Percentiles rank a stretch among this genome's conserved stretches.
Evolutionary conservation across 2,888 invertebrate genomes (phyloP).

Genomic region (Microctonus hyperodae): DNA sequence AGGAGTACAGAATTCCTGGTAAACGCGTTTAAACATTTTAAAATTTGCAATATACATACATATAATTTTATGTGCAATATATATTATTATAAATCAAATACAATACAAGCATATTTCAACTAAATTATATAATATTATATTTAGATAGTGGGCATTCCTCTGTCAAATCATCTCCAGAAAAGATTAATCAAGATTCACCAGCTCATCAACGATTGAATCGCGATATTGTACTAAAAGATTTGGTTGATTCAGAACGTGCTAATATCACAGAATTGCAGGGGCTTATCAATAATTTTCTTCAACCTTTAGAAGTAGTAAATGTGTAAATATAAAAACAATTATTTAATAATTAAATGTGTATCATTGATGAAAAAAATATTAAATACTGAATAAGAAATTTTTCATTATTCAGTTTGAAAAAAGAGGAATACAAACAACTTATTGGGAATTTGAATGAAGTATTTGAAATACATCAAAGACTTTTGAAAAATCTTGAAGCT

Average conservation of each 20-base stretch:
- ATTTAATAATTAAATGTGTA: not conserved
- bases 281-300: constrained; percentile 83
- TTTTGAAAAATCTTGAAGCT: constrained; percentile 82
- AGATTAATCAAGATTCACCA: constrained; percentile 64
- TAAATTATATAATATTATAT: not conserved
- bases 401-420: constrained; percentile 72
- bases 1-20: constrained; percentile 80
- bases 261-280: constrained; percentile 91
- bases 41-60: not conserved
- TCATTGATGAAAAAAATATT: not conserved
- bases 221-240: constrained; percentile 85
- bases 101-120: constrained; percentile 8
- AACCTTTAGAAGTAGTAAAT: constrained; percentile 84
- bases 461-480: constrained; percentile 82
- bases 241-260: constrained; percentile 90
- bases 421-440: constrained; percentile 86
- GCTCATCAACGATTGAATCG: constrained; percentile 75
- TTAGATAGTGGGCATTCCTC: constrained; percentile 68
- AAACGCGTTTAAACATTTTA: constrained; percentile 33
- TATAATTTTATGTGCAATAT: not conserved
- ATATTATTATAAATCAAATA: not conserved
- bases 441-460: constrained; percentile 91
- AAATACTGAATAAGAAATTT: constrained; percentile 10
- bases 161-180: constrained; percentile 73
- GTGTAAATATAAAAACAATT: constrained; percentile 72